Base-by-base conservation (phyloP, 2,888 invertebrate species). In the Drosophila maculinotata region DNA sequence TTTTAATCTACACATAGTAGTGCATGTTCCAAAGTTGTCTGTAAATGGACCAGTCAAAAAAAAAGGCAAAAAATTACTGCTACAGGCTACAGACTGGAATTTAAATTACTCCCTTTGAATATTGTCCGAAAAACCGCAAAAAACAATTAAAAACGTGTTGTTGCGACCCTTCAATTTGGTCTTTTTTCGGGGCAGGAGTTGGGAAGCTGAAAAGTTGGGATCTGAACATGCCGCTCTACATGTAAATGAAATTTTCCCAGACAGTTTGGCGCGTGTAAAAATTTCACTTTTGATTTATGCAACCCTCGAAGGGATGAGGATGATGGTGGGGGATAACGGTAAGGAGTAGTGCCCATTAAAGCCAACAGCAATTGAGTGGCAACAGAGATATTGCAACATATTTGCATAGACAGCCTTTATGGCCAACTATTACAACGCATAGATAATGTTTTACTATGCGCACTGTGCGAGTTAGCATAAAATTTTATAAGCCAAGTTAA, bases 401-500 rank as follows among this genome's bases (percentile, higher is more conserved):
- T 80, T 80, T 84, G 85, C 85, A 80, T 80, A 84, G 82, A 81
- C 69, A 80, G 57, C 76, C 69, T 69, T 79, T 80, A 84, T 60
- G 76, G 56, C 36, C 64, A 70, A 67, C 79, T 66, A 79, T 79
- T 72, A 81, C 67, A 72, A 20, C 51, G 64, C 63, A 65, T 72
- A 69, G 85, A 76, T 82, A 72, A 79, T 72, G 72, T 67, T 81
- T 62, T 42, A 59, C 79, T 48, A 64, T 79, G 76, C 76, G 51
- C 45, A 36, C 41, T n/a, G 2, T 58, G 58, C 56, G 67, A 63
- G 66, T 69, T 69, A 69, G 65, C 83, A 62, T 82, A 76, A 76
- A 81, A 85, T 86, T 81, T 79, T 86, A 81, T 71, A 70, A 70
- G 77, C 81, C 86, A 71, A 85, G 83, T 85, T 81, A 85, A 81